Percentiles rank a stretch among this genome's conserved stretches.
phyloP scores from a whole-genome alignment of 1,140 invertebrate genomes.

The Lordiphosa collinella region DNA sequence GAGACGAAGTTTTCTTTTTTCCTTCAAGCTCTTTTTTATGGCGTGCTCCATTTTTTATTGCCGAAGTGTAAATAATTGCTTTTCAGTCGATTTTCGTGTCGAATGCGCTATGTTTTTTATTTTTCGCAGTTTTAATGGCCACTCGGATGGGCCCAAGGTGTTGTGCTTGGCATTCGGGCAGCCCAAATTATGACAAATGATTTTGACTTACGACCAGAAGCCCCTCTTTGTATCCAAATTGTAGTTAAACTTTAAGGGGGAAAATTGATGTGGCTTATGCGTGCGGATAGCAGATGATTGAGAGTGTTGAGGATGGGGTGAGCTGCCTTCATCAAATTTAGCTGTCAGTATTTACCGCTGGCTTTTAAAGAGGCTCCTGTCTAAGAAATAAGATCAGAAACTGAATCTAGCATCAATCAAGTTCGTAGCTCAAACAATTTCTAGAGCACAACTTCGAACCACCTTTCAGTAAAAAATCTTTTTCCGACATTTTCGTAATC shows the following conservation, averaged over 20 bases:
- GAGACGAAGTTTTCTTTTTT: neutral
- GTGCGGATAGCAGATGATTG: slow-evolving; percentile 19
- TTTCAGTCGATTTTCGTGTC: slow-evolving; percentile 70
- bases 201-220: slow-evolving; percentile 41
- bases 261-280: slow-evolving; percentile 42
- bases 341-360: neutral
- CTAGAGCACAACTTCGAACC: too few species aligned
- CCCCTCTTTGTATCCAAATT: slow-evolving; percentile 16
- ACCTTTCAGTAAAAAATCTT: too few species aligned
- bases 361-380: neutral
- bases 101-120: slow-evolving; percentile 33
- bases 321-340: slow-evolving; percentile 9
- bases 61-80: slow-evolving; percentile 74
- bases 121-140: slow-evolving; percentile 43
- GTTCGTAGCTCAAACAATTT: too few species aligned
- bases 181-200: slow-evolving; percentile 71
- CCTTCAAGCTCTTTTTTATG: slow-evolving; percentile 8
- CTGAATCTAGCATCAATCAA: too few species aligned
- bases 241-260: slow-evolving; percentile 37
- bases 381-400: too few species aligned
- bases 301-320: slow-evolving; percentile 10
- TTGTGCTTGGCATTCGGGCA: neutral
- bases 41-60: slow-evolving; percentile 62
- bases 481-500: too few species aligned
- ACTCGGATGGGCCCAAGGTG: slow-evolving; percentile 36